A percentile compares a stretch with the other conserved stretches of the same genome.
Conservation (phyloP, 2,113 vertebrate genomes). For the Polypterus senegalus region DNA sequence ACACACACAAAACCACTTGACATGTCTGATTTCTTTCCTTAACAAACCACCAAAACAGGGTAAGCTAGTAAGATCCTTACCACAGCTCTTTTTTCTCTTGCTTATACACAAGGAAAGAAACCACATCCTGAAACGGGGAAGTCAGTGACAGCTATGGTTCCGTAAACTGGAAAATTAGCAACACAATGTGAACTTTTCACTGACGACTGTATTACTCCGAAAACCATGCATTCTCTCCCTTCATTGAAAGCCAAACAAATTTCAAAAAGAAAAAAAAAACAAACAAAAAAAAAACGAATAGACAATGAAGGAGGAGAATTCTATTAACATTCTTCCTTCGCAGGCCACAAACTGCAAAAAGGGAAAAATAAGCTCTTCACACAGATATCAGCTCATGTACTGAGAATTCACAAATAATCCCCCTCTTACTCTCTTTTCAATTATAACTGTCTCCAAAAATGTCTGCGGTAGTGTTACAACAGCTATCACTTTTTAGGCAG, state of each 20-base stretch:
- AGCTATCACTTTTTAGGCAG: too few species aligned
- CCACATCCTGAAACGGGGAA: constrained; percentile 57
- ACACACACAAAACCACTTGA: constrained; percentile 24
- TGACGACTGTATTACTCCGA: constrained; percentile 45
- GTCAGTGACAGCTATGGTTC: constrained; percentile 42
- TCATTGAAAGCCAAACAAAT: constrained; percentile 45
- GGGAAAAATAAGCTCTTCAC: too few species aligned
- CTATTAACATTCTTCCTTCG: too few species aligned
- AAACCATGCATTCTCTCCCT: constrained; percentile 58
- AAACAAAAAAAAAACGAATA: too few species aligned
- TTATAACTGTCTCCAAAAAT: too few species aligned
- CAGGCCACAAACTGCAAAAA: too few species aligned
- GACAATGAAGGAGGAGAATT: too few species aligned
- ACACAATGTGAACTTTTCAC: constrained; percentile 62
- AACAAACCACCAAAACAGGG: constrained; percentile 35
- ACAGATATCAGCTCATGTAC: too few species aligned
- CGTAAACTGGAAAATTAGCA: constrained; percentile 58
- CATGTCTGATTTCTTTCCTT: constrained; percentile 49
- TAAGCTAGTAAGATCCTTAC: constrained; percentile 36
- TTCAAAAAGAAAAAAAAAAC: too few species aligned
- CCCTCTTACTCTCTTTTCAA: too few species aligned
- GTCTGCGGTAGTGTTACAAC: too few species aligned
- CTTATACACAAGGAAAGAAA: constrained; percentile 45
- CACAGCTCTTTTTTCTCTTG: constrained; percentile 44
- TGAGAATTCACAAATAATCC: too few species aligned